phyloP scores from a whole-genome alignment of 2,888 invertebrate genomes.

The Actias luna region DNA sequence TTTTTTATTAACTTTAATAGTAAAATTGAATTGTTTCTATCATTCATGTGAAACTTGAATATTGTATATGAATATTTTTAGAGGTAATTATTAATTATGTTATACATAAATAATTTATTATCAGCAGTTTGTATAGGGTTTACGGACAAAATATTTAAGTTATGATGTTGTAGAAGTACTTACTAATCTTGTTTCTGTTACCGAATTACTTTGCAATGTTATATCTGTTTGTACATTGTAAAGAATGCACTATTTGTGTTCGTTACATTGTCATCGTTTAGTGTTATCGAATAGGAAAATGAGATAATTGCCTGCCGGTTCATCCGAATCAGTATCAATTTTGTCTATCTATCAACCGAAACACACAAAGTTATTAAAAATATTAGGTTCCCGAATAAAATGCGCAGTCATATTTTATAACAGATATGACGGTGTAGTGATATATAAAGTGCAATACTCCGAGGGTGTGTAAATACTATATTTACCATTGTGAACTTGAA shows the following conservation, averaged over 20 bases:
- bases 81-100: too few species aligned
- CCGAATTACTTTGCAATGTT: too few species aligned
- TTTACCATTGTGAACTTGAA: slow-evolving; percentile 19
- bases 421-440: not conserved
- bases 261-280: not conserved
- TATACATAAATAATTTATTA: too few species aligned
- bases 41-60: too few species aligned
- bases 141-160: not conserved
- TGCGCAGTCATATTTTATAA: not conserved
- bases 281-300: too few species aligned
- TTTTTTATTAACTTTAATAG: too few species aligned
- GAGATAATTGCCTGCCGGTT: too few species aligned
- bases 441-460: slow-evolving; percentile 7
- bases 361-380: not conserved
- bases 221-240: too few species aligned
- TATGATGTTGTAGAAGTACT: not conserved
- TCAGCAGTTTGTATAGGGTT: too few species aligned
- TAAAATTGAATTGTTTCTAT: too few species aligned
- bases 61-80: too few species aligned
- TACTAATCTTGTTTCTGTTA: not conserved
- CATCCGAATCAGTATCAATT: too few species aligned
- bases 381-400: not conserved
- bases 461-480: slow-evolving; percentile 12
- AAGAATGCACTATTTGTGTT: not conserved
- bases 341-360: not conserved